A percentile compares a stretch with the other conserved stretches of the same genome.
These are phyloP conservation scores for Agriopis leucophaearia DNA, from an alignment of 2,888 invertebrate genomes.

Conservation along the genomic window DNA sequence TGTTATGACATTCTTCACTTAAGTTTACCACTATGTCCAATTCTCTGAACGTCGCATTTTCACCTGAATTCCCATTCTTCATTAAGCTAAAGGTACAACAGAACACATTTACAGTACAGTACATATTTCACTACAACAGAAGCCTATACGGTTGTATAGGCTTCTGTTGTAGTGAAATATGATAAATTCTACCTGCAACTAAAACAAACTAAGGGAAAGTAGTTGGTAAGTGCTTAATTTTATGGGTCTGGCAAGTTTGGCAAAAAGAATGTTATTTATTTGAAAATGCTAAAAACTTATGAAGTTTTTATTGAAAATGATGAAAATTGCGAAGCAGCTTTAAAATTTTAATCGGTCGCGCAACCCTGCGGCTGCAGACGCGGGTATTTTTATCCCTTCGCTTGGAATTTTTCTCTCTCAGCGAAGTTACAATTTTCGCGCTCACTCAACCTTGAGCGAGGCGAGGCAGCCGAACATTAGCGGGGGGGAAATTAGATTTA, in stretches of 20 bases:
- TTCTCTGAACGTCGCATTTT: too few species aligned
- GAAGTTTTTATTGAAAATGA: neutral
- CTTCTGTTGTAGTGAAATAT: neutral
- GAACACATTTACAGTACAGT: too few species aligned
- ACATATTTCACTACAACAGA: too few species aligned
- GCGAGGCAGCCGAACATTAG: conserved; percentile 72
- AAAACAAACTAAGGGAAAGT: conserved; percentile 1
- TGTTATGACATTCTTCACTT: too few species aligned
- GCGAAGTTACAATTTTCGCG: conserved; percentile 76
- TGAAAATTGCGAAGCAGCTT: conserved; percentile 15
- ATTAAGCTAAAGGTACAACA: too few species aligned
- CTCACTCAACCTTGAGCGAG: conserved; percentile 73
- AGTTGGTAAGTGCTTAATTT: neutral
- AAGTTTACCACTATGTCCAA: too few species aligned
- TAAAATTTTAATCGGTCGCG: conserved; percentile 29
- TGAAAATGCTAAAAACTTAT: neutral
- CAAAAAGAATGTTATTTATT: neutral
- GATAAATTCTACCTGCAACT: conserved; percentile 12
- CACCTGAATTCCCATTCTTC: too few species aligned
- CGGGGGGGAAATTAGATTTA: conserved; percentile 82
- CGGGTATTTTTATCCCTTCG: conserved; percentile 48
- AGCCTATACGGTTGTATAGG: too few species aligned
- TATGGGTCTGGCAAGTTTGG: conserved; percentile 41
- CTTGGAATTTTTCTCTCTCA: conserved; percentile 53
- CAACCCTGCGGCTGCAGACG: conserved; percentile 45